A percentile compares a stretch with the other conserved stretches of the same genome.
phyloP scores from a whole-genome alignment of 92 coral and sea anemone genomes.

The Epizoanthus rinbou region DNA sequence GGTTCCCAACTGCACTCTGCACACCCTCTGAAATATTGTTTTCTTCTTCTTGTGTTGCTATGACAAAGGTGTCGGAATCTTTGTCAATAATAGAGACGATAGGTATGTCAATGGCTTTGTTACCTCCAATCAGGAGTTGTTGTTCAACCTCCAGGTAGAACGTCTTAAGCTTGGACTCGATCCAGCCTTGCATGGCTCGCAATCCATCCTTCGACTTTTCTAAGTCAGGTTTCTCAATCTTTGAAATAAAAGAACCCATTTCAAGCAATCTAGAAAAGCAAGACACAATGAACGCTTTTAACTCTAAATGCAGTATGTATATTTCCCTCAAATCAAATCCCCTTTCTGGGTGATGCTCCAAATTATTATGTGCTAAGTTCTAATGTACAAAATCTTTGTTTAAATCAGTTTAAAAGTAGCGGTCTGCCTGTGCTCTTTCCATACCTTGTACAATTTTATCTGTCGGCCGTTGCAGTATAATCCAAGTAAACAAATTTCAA shows the following conservation, averaged over 20 bases:
- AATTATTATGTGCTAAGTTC: too few relatives aligned
- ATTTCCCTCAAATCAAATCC: too few relatives aligned
- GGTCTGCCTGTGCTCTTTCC: too few relatives aligned
- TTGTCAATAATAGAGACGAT: constrained; percentile 7
- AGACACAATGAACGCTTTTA: too few relatives aligned
- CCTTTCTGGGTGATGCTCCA: too few relatives aligned
- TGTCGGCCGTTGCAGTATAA: too few relatives aligned
- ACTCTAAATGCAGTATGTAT: too few relatives aligned
- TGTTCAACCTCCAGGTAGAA: background rate
- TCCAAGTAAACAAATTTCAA: too few relatives aligned
- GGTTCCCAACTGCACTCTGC: background rate
- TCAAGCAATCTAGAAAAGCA: background rate
- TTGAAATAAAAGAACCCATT: constrained; percentile 7
- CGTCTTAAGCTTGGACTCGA: background rate
- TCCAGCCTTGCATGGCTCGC: constrained; percentile 8
- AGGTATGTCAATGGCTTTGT: background rate
- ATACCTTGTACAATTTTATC: too few relatives aligned
- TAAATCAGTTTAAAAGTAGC: too few relatives aligned
- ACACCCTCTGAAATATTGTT: background rate
- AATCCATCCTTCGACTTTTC: background rate
- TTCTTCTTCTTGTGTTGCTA: background rate
- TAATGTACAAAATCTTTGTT: too few relatives aligned
- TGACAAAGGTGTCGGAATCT: background rate
- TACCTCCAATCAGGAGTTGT: background rate
- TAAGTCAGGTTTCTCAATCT: constrained; percentile 1